A percentile compares a stretch with the other conserved stretches of the same genome.
These are phyloP conservation scores for Campylorhamphus procurvoides DNA, from an alignment of 2,113 vertebrate genomes.

Conservation along the genomic window DNA sequence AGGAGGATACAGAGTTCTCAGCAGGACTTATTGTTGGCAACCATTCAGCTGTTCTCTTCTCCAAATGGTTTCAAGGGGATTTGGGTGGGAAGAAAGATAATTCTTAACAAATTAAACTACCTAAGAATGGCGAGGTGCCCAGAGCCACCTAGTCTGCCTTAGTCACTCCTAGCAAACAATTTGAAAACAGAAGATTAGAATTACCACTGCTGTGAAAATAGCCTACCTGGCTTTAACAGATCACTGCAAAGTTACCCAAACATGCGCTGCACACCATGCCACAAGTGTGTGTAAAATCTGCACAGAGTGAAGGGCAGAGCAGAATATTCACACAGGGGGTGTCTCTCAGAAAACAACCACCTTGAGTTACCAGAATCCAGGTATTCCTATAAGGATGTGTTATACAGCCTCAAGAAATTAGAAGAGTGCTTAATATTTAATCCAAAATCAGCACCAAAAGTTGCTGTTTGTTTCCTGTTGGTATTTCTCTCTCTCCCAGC, in stretches of 20 bases:
- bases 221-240: background rate
- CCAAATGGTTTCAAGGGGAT: conserved; percentile 61
- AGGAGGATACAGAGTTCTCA: conserved; percentile 62
- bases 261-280: background rate
- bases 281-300: background rate
- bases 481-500: background rate
- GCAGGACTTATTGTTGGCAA: conserved; percentile 61
- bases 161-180: conserved; percentile 15
- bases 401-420: background rate
- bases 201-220: conserved; percentile 6
- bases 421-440: background rate
- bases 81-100: conserved; percentile 49
- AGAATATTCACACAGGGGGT: background rate
- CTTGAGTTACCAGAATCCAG: background rate
- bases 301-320: background rate
- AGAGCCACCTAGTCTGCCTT: conserved; percentile 44
- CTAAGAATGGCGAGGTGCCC: conserved; percentile 60
- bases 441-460: background rate
- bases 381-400: background rate
- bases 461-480: background rate
- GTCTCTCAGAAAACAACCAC: background rate
- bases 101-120: conserved; percentile 70
- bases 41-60: conserved; percentile 51
- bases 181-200: background rate
- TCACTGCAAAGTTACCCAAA: background rate